Evolutionary conservation across 2,113 vertebrate species (phyloP).

Genomic region (Mustela nigripes): DNA sequence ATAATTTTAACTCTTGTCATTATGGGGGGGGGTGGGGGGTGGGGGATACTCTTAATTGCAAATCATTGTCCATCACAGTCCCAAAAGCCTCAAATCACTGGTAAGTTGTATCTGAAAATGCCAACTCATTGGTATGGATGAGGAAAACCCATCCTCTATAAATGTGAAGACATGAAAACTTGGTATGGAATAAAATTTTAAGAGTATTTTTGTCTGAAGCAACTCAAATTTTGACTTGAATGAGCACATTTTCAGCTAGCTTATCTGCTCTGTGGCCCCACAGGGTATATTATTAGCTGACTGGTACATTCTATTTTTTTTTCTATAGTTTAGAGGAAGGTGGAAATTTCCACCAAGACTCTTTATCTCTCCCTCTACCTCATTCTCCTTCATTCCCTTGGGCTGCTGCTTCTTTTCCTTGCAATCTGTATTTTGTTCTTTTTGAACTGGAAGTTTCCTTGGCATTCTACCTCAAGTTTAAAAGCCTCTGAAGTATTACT

Average conservation of each 20-base stretch:
- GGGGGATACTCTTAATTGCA: background rate
- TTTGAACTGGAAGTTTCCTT: slow-evolving; percentile 39
- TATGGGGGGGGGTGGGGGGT: background rate
- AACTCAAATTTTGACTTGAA: slow-evolving; percentile 58
- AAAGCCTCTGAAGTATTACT: background rate
- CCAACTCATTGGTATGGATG: slow-evolving; percentile 28
- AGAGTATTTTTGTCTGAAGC: slow-evolving; percentile 47
- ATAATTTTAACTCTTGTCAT: background rate
- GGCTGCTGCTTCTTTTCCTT: background rate
- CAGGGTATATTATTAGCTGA: slow-evolving; percentile 41
- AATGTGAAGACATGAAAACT: slow-evolving; percentile 39
- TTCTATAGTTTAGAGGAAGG: slow-evolving; percentile 25
- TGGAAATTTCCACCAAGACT: slow-evolving; percentile 62
- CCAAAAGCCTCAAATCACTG: background rate
- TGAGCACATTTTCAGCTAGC: slow-evolving; percentile 54
- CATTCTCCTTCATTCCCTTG: background rate
- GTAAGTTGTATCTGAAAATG: slow-evolving; percentile 37
- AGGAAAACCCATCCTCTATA: background rate
- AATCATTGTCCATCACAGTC: background rate
- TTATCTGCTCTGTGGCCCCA: slow-evolving; percentile 30
- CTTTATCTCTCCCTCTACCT: background rate
- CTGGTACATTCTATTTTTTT: slow-evolving; percentile 32
- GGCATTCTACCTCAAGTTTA: background rate
- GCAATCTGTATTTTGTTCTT: slow-evolving; percentile 33
- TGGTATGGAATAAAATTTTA: slow-evolving; percentile 34